phyloP scores from a whole-genome alignment of 1,140 invertebrate species.

The Leptinotarsa lineolata region DNA sequence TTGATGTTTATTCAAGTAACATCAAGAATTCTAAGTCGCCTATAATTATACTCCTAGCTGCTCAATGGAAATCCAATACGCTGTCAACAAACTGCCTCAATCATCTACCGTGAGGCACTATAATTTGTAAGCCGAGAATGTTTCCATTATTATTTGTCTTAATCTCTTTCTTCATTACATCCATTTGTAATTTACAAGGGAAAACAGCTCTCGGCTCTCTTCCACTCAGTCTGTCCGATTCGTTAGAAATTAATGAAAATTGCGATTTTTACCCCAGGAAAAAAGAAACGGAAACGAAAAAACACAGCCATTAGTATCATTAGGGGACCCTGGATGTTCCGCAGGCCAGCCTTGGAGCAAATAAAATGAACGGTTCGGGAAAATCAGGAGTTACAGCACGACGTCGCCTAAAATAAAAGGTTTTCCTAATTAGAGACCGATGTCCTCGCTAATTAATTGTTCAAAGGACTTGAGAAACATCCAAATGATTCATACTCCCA shows the following conservation, averaged over 20 bases:
- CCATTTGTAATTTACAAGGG: slow-evolving; percentile 11
- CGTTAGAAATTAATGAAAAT: slow-evolving; percentile 23
- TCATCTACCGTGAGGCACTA: background rate
- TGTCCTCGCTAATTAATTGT: too few species aligned
- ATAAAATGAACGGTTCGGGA: background rate
- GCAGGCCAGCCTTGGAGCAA: background rate
- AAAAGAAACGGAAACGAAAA: background rate
- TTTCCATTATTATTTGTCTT: slow-evolving; percentile 25
- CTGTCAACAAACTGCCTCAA: background rate
- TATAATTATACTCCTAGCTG: background rate
- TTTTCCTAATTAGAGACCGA: too few species aligned
- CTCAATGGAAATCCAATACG: slow-evolving; percentile 18
- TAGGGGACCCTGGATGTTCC: background rate
- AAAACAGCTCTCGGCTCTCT: background rate
- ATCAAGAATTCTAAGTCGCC: background rate
- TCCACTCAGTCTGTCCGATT: background rate
- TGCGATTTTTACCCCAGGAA: slow-evolving; percentile 9
- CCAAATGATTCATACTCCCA: too few species aligned
- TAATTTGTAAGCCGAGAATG: slow-evolving; percentile 15
- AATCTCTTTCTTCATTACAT: slow-evolving; percentile 19
- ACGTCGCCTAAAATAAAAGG: too few species aligned
- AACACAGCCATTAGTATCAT: slow-evolving; percentile 18
- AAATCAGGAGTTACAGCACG: background rate
- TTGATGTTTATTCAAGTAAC: background rate
- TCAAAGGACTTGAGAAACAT: too few species aligned